Percentiles rank a stretch among this genome's conserved stretches.
Conservation (phyloP, 2,113 vertebrate genomes). For the Cynopterus brachyotis region DNA sequence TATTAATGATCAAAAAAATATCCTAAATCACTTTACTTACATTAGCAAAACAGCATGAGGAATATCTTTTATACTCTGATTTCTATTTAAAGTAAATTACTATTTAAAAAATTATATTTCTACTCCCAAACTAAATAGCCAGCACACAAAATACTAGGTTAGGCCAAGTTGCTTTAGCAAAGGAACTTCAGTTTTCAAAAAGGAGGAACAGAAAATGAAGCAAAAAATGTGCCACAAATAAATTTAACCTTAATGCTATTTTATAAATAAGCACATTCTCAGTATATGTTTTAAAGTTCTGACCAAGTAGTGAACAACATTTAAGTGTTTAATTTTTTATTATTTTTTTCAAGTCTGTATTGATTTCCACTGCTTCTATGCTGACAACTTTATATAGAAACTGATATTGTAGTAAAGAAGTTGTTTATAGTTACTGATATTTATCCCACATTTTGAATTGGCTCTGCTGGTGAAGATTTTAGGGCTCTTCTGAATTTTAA, state of each 20-base stretch:
- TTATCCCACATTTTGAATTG: neutral
- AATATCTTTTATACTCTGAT: constrained; percentile 26
- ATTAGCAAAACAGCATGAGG: constrained; percentile 33
- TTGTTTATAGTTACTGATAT: neutral
- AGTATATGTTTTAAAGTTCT: neutral
- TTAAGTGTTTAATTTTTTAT: neutral
- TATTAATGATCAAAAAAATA: constrained; percentile 41
- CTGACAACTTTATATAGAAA: neutral
- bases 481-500: constrained; percentile 24
- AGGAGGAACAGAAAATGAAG: neutral
- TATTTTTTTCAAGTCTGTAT: neutral
- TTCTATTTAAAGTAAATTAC: constrained; percentile 55
- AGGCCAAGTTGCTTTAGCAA: neutral
- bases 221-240: neutral
- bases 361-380: neutral
- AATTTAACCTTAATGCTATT: neutral
- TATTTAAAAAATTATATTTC: constrained; percentile 53
- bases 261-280: neutral
- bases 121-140: constrained; percentile 23
- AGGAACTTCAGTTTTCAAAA: neutral
- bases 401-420: neutral
- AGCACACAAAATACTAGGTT: neutral
- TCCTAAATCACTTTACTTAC: constrained; percentile 55
- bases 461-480: neutral
- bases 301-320: neutral